Base-by-base conservation (phyloP, 1,140 invertebrate species). In the Portunus trituberculatus region DNA sequence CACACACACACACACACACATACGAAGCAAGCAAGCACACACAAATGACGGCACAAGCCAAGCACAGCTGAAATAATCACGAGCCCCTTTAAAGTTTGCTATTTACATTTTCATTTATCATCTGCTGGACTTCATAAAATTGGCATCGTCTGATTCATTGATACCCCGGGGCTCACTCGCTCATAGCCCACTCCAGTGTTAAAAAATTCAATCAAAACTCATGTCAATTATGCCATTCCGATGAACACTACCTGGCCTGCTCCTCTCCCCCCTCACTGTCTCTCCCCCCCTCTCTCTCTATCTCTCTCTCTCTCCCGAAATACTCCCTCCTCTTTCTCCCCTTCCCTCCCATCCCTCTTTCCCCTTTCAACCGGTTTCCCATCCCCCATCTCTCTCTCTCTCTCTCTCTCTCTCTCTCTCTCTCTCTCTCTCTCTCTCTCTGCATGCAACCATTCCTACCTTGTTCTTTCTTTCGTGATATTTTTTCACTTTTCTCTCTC, bases 121-220 rank as follows among this genome's bases (percentile, higher is more conserved):
- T 76, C 52, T 91, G 20, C 52, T 76, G 90, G 28, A 76, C 59
- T 91, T 91, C 48, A 91, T 91, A 91, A 91, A 91, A 91, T 76
- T 32, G 16, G 10, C 67, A 91, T 91, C 67, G 90, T 31, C 29
- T 32, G 90, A 67, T 91, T 32, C 90, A 91, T 45, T 91, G 90
- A 20, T 91, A 76, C 6, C 90, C 90, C 90, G 52, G 90, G 90
- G 52, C 52, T 39, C 84, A 3, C 84, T 76, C 84, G 84, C 84
- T 76, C 59, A 91, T 76, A 76, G 90, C 90, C 90, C 90, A 32
- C 90, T 76, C n/a, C 90, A 76, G 28, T 91, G 90, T 48, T 91
- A 91, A 91, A 91, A 91, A 91, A 91, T 91, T 91, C 90, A 91
- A 91, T 91, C 90, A 91, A 76, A 91, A 91, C 90, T 91, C 90